Conservation (phyloP, 2,113 vertebrate species). For the Lates calcarifer region DNA sequence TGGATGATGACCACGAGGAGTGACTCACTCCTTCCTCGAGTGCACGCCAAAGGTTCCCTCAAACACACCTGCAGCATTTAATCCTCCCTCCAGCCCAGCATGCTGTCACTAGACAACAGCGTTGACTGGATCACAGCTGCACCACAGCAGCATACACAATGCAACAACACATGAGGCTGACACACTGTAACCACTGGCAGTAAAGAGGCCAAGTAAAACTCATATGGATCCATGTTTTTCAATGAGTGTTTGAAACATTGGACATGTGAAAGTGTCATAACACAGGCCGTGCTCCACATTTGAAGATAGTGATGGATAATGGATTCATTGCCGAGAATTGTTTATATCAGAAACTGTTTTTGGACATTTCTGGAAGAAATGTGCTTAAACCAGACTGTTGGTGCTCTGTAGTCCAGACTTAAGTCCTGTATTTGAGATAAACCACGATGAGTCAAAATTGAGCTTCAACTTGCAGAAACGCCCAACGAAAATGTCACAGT, state of each 20-base stretch:
- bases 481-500: conserved; percentile 31
- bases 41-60: conserved; percentile 75
- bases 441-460: background rate
- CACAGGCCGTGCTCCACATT: background rate
- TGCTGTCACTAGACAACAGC: conserved; percentile 70
- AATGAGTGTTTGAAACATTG: background rate
- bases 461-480: conserved; percentile 24
- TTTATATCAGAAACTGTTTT: background rate
- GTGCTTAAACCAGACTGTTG: background rate
- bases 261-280: conserved; percentile 4
- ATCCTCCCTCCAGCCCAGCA: conserved; percentile 64
- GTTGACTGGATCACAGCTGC: conserved; percentile 66
- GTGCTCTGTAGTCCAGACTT: background rate
- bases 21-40: conserved; percentile 85
- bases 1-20: conserved; percentile 73
- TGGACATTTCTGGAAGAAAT: conserved; percentile 4
- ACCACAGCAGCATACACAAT: conserved; percentile 50
- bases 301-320: conserved; percentile 14
- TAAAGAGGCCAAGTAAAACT: conserved; percentile 26
- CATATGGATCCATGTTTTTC: conserved; percentile 32
- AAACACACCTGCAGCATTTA: conserved; percentile 82
- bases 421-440: conserved; percentile 7
- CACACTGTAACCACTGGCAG: conserved; percentile 3
- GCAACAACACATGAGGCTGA: conserved; percentile 49
- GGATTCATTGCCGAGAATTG: background rate